These are phyloP conservation scores for Acromyrmex heyeri DNA, from an alignment of 1,140 invertebrate species.

Conservation along the genomic window DNA sequence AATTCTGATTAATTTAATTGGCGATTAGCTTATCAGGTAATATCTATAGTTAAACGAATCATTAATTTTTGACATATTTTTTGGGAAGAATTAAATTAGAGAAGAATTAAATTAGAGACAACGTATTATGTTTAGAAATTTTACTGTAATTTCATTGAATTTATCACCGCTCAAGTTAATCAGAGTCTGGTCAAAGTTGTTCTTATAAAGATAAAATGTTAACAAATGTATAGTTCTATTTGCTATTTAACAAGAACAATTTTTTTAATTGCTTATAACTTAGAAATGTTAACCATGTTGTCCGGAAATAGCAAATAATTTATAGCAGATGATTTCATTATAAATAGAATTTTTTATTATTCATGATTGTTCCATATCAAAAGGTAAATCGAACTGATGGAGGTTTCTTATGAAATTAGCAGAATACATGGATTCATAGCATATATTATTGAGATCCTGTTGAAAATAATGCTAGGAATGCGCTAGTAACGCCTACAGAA, in stretches of 20 bases:
- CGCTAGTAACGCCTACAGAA: conserved; percentile 94
- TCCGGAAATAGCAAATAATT: conserved; percentile 6
- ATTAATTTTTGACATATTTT: too few species aligned
- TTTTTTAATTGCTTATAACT: background rate
- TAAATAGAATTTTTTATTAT: conserved; percentile 78
- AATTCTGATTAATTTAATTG: too few species aligned
- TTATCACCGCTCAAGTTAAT: too few species aligned
- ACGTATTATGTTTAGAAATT: too few species aligned
- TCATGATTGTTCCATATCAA: conserved; percentile 69
- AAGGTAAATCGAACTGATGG: conserved; percentile 47
- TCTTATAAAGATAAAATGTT: background rate
- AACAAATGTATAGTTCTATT: background rate
- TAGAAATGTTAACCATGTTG: background rate
- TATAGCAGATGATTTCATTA: conserved; percentile 52
- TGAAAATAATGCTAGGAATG: conserved; percentile 95
- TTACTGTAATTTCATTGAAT: too few species aligned
- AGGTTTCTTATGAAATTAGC: conserved; percentile 36
- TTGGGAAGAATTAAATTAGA: too few species aligned
- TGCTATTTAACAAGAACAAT: background rate
- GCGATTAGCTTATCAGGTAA: too few species aligned
- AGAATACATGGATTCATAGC: conserved; percentile 4
- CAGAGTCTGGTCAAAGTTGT: background rate
- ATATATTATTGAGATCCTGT: conserved; percentile 89
- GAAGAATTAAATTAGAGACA: too few species aligned
- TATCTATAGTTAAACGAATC: too few species aligned